A percentile compares a stretch with the other conserved stretches of the same genome.
phyloP scores from a whole-genome alignment of 2,888 invertebrate genomes.

The Heteromyza rotundicornis region DNA sequence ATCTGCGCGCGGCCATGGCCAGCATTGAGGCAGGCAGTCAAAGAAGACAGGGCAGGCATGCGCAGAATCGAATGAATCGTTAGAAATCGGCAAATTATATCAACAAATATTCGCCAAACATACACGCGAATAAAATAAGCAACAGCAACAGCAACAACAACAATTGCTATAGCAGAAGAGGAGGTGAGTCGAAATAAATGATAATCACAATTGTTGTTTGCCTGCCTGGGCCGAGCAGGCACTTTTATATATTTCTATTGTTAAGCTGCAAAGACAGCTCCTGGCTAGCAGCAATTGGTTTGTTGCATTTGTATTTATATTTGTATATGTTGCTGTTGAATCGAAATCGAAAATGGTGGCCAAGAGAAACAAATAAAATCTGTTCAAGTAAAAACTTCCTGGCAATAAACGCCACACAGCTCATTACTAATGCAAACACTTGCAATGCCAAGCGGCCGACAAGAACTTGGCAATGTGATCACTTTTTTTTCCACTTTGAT shows the following conservation, averaged over 20 bases:
- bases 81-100: slow-evolving; percentile 57
- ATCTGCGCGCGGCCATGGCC: too few species aligned
- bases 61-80: slow-evolving; percentile 41
- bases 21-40: too few species aligned
- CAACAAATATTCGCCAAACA: slow-evolving; percentile 42
- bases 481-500: too few species aligned
- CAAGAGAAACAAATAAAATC: background rate
- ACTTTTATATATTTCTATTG: background rate
- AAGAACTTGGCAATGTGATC: too few species aligned
- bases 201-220: slow-evolving; percentile 33
- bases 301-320: too few species aligned
- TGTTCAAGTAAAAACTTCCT: slow-evolving; percentile 29
- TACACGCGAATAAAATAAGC: slow-evolving; percentile 20
- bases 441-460: slow-evolving; percentile 23
- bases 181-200: slow-evolving; percentile 16
- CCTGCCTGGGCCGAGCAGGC: slow-evolving; percentile 24
- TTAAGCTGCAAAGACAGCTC: background rate
- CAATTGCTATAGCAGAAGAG: slow-evolving; percentile 5
- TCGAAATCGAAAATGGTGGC: background rate
- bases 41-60: background rate
- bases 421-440: slow-evolving; percentile 41
- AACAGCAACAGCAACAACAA: slow-evolving; percentile 3
- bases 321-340: slow-evolving; percentile 2
- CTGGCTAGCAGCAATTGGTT: slow-evolving; percentile 42
- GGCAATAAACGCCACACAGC: slow-evolving; percentile 37